Evolutionary conservation across 1,140 invertebrate species (phyloP).

Genomic region (Bombyx mori): DNA sequence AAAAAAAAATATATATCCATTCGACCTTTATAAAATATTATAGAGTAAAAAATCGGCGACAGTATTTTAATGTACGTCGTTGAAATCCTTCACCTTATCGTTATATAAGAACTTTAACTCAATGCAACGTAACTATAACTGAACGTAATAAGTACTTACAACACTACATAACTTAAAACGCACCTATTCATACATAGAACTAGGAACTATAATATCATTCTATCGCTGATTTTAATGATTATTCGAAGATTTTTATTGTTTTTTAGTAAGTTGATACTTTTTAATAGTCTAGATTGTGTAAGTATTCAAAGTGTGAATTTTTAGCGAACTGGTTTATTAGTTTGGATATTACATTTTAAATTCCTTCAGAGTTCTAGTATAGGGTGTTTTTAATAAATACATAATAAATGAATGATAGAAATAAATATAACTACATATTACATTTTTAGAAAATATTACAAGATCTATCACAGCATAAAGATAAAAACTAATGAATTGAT

Average conservation of each 20-base stretch:
- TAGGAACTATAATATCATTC: constrained; percentile 31
- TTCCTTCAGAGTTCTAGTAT: not conserved
- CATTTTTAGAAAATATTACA: constrained; percentile 42
- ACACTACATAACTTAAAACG: constrained; percentile 32
- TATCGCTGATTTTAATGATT: constrained; percentile 3
- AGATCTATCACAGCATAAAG: constrained; percentile 67
- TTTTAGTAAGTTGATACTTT: not conserved
- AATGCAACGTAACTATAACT: no score
- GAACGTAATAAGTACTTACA: not conserved
- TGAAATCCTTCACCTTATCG: no score
- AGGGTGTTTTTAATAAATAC: no score
- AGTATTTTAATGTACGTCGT: no score
- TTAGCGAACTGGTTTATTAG: not conserved
- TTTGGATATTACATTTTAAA: not conserved
- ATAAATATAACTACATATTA: constrained; percentile 13
- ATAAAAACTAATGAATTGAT: constrained; percentile 36
- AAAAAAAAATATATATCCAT: no score
- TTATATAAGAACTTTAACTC: no score
- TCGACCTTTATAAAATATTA: no score
- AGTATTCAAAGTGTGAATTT: not conserved
- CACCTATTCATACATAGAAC: constrained; percentile 31
- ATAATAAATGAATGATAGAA: constrained; percentile 17
- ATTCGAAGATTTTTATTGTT: not conserved
- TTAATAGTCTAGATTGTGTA: not conserved
- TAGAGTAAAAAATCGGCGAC: no score